Evolutionary conservation across 2,888 invertebrate species (phyloP).

Genomic region (Aromia moschata): DNA sequence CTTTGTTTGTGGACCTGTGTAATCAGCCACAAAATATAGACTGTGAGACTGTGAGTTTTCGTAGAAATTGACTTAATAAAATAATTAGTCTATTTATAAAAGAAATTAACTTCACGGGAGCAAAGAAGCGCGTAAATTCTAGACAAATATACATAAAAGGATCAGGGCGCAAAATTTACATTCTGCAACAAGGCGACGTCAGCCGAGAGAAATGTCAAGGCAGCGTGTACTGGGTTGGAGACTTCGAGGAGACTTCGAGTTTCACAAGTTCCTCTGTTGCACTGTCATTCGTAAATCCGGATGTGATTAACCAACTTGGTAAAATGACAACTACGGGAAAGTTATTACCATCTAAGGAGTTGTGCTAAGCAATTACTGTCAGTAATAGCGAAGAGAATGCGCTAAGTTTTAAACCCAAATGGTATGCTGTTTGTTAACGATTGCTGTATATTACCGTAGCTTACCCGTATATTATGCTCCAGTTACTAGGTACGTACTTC

Average conservation of each 20-base stretch:
- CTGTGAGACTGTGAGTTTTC: too few relatives aligned
- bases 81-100: too few relatives aligned
- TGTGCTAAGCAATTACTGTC: constrained; percentile 27
- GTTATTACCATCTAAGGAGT: constrained; percentile 26
- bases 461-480: neutral
- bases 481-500: too few relatives aligned
- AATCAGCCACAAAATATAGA: too few relatives aligned
- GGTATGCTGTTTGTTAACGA: constrained; percentile 19
- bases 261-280: constrained; percentile 16
- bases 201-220: neutral
- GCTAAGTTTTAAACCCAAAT: constrained; percentile 23
- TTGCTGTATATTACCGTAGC: constrained; percentile 5
- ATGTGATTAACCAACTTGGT: constrained; percentile 26
- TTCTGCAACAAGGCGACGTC: neutral
- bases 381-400: constrained; percentile 23
- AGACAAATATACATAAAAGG: neutral
- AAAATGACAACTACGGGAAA: constrained; percentile 25
- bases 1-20: too few relatives aligned
- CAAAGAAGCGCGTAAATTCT: too few relatives aligned
- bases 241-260: neutral
- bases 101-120: too few relatives aligned
- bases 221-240: neutral
- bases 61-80: too few relatives aligned
- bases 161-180: neutral
- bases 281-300: constrained; percentile 28